Evolutionary conservation across 2,113 vertebrate species (phyloP).

Genomic region (Ptyas mucosa): DNA sequence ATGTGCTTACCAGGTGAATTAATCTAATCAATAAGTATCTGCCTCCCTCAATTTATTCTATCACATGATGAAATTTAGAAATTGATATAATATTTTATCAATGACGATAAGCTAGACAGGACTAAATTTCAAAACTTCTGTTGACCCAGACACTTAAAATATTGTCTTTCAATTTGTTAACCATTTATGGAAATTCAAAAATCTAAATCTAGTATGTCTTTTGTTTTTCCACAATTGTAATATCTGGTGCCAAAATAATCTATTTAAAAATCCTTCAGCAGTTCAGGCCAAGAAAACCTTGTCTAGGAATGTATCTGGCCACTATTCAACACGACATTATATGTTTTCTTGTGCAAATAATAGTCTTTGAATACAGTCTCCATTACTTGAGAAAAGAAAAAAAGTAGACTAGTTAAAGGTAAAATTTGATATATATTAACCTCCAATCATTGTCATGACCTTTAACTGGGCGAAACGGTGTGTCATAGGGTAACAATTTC

Average conservation of each 20-base stretch:
- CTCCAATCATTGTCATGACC: background rate
- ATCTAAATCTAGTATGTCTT: constrained; percentile 71
- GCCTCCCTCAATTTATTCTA: constrained; percentile 25
- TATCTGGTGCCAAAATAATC: constrained; percentile 69
- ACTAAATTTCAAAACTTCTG: constrained; percentile 58
- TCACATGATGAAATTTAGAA: constrained; percentile 32
- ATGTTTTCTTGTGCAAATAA: constrained; percentile 70
- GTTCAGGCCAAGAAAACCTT: constrained; percentile 66
- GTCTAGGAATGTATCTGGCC: constrained; percentile 82
- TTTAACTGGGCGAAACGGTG: background rate
- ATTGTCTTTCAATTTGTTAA: constrained; percentile 68
- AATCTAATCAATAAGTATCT: background rate
- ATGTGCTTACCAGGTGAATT: background rate
- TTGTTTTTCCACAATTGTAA: constrained; percentile 67
- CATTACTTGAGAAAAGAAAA: constrained; percentile 33
- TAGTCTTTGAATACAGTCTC: constrained; percentile 41
- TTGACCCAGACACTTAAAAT: constrained; percentile 63
- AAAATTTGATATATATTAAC: background rate
- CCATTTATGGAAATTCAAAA: constrained; percentile 74
- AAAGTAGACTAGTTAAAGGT: background rate
- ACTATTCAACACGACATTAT: constrained; percentile 64
- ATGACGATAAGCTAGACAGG: constrained; percentile 26
- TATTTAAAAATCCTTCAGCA: constrained; percentile 72
- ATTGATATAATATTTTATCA: constrained; percentile 30
- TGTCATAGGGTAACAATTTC: background rate